Base-by-base conservation (phyloP, 1,140 invertebrate species). In the Penaeus vannamei region DNA sequence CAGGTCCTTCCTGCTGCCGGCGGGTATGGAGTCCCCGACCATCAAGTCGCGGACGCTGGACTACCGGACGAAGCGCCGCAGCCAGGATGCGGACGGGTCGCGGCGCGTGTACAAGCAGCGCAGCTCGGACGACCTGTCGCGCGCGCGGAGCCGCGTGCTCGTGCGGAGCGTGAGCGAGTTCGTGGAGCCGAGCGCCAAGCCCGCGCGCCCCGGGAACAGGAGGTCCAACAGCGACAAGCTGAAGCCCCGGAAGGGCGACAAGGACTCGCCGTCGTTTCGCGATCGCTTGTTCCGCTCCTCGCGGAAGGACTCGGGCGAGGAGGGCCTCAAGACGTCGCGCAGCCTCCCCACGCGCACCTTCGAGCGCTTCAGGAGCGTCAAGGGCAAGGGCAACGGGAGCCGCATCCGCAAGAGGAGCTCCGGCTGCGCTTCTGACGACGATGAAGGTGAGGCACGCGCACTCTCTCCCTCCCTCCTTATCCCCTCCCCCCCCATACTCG, bases 291-390 rank as follows among this genome's bases (percentile, higher is more conserved):
- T 86, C n/a, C 10, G 85, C 26, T 17, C 23, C 5, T 62, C 59
- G 5, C 64, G 32, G n/a, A 80, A 86, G 23, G 60, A 61, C 20
- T 53, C 53, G 0, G 17, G 53, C 12, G 53, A 53, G 17, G 53
- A 53, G 17, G 53, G 53, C 53, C 10, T 53, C 12, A 72, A 72
- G n/a, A 62, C 7, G 10, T 61, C 59, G 0, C 2, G 17, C 26
- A 62, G 85, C 72, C 72, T 86, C 8, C 60, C 85, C 29, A 26
- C 53, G 22, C 69, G 85, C 42, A 79, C 85, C 85, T 80, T 86
- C n/a, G 46, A 83, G 20, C 23, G 81, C 23, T 61, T 60, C 36
- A 61, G 20, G 29, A 36, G 72, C 5, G 72, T 79, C 17, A 86
- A 29, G 53, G 17, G 10, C 10, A 79, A 36, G 53, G 12, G 4